phyloP scores from a whole-genome alignment of 2,888 invertebrate species.

The Pristionchus entomophagus region DNA sequence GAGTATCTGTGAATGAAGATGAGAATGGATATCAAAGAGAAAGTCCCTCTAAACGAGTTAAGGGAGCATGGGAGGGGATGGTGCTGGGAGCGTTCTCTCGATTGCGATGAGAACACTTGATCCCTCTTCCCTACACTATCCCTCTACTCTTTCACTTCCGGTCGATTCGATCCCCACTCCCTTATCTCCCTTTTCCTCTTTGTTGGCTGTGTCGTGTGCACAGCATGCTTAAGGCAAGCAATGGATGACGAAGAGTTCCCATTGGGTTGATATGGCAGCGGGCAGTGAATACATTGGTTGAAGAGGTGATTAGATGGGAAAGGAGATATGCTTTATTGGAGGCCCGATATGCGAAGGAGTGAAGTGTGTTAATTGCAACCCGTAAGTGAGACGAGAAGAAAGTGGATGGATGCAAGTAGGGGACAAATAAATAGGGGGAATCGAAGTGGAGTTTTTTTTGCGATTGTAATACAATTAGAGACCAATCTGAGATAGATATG shows the following conservation, averaged over 20 bases:
- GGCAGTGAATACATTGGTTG: neutral
- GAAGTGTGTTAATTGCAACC: slow-evolving; percentile 30
- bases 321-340: neutral
- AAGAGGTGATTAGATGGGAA: neutral
- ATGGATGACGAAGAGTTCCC: neutral
- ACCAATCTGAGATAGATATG: slow-evolving; percentile 2
- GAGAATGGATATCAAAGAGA: neutral
- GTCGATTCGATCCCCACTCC: slow-evolving; percentile 30
- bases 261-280: neutral
- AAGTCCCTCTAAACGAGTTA: slow-evolving; percentile 22
- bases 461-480: neutral
- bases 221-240: slow-evolving; percentile 33
- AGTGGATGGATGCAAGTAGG: neutral
- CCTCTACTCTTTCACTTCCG: slow-evolving; percentile 8
- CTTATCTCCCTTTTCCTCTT: neutral
- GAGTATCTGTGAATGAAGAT: neutral
- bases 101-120: slow-evolving; percentile 25
- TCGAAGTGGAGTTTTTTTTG: neutral
- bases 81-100: slow-evolving; percentile 30
- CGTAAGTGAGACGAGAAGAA: neutral
- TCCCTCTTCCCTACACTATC: neutral
- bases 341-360: slow-evolving; percentile 36
- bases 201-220: slow-evolving; percentile 3
- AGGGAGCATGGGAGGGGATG: neutral
- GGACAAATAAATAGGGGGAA: slow-evolving; percentile 36